Evolutionary conservation across 2,888 invertebrate genomes (phyloP).

Genomic region (Phengaris arion): DNA sequence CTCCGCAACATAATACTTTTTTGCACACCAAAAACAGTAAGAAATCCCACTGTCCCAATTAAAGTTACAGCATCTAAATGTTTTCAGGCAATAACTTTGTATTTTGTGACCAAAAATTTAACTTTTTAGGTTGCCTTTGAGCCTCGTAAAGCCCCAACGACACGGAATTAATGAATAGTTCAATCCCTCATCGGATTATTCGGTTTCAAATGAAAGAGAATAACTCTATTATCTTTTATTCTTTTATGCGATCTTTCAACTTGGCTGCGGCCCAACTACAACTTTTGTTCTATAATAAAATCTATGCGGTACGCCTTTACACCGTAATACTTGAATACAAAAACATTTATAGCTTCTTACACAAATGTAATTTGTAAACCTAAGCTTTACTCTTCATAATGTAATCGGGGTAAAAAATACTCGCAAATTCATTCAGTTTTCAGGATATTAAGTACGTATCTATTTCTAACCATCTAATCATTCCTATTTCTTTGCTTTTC

Average conservation of each 20-base stretch:
- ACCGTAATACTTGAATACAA: conserved; percentile 17
- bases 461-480: too few relatives aligned
- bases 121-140: too few relatives aligned
- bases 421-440: too few relatives aligned
- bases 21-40: too few relatives aligned
- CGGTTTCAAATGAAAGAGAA: conserved; percentile 3
- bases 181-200: conserved; percentile 17
- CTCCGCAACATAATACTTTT: too few relatives aligned
- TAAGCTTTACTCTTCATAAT: neutral
- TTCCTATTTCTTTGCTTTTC: too few relatives aligned
- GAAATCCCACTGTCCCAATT: too few relatives aligned
- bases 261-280: conserved; percentile 38
- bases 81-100: too few relatives aligned
- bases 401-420: too few relatives aligned
- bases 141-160: neutral
- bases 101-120: too few relatives aligned
- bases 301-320: conserved; percentile 33
- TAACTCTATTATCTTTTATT: conserved; percentile 33
- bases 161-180: neutral
- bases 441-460: too few relatives aligned
- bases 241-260: conserved; percentile 39
- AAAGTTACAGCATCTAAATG: too few relatives aligned
- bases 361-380: neutral
- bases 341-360: conserved; percentile 21
- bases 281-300: conserved; percentile 37